These are phyloP conservation scores for Malurus elegans DNA, from an alignment of 2,113 vertebrate species.

Conservation along the genomic window DNA sequence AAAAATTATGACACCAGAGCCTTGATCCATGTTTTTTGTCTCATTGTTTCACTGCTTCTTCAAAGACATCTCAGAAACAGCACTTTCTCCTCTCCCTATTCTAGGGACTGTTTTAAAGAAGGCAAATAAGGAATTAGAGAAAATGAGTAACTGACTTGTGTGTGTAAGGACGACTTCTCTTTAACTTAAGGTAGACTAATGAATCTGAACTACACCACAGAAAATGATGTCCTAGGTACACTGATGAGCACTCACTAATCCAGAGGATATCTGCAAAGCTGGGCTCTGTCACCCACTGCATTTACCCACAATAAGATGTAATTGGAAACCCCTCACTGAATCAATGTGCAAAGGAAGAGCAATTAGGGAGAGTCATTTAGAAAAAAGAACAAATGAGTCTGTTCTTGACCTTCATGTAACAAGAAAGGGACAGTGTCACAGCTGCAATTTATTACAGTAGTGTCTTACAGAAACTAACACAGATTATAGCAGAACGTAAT, in stretches of 20 bases:
- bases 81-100: background rate
- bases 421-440: background rate
- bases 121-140: background rate
- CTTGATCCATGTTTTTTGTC: background rate
- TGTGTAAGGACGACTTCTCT: background rate
- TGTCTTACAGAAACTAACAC: background rate
- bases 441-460: background rate
- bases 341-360: slow-evolving; percentile 24
- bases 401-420: slow-evolving; percentile 51
- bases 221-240: background rate
- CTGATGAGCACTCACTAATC: background rate
- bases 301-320: background rate
- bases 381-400: background rate
- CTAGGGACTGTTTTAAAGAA: background rate
- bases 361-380: slow-evolving; percentile 28
- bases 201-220: background rate
- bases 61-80: background rate
- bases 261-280: background rate
- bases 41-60: background rate
- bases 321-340: slow-evolving; percentile 39
- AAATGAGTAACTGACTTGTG: background rate
- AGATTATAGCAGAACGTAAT: background rate
- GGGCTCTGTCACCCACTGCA: background rate
- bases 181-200: background rate
- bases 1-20: background rate